Base-by-base conservation (phyloP, 2,888 invertebrate genomes). In the Meta bourneti region DNA sequence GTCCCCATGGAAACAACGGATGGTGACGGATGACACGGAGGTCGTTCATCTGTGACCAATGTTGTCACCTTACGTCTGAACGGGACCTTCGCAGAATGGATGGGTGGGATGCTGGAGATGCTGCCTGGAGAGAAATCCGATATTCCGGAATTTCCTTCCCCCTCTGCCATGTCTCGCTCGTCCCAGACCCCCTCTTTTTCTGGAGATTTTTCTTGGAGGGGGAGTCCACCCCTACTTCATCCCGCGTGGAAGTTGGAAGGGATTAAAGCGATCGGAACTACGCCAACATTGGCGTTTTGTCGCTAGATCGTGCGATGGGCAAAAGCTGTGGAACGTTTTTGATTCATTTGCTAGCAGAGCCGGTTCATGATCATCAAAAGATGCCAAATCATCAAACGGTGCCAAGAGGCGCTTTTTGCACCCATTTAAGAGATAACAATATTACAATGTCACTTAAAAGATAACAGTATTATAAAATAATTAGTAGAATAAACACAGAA, bases 41-140 rank as follows among this genome's bases (percentile, higher is more conserved):
- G 71, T 86, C 86, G 77, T 52, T 84, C 82, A 91, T 82, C 82
- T 86, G 91, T 81, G 71, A 82, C 91, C 75, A 70, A 87, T 91
- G 91, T 91, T 91, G 86, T 87, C 91, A 91, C 91, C 87, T 91
- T 75, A 20, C 77, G 70, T 54, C 71, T 49, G 79, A 20, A 34
- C 69, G 7, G 52, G 79, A 85, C 61, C 61, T 80, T 88, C 19
- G 52, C 54, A 48, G 72, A 84, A 83, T 78, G 84, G 70, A 90
- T 90, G 89, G 84, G 51, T 72, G 34, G 89, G 77, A 70, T 70
- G 61, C 48, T n/a, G 74, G 16, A 69, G 80, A 72, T 81, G 81
- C 34, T 34, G 34, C 34, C 61, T 61, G 20, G 7, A 72, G 7
- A 7, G 84, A 84, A 90, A 90, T 49, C 11, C 61, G 89, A 90